phyloP scores from a whole-genome alignment of 2,888 invertebrate genomes.

The Schizotus pectinicornis region DNA sequence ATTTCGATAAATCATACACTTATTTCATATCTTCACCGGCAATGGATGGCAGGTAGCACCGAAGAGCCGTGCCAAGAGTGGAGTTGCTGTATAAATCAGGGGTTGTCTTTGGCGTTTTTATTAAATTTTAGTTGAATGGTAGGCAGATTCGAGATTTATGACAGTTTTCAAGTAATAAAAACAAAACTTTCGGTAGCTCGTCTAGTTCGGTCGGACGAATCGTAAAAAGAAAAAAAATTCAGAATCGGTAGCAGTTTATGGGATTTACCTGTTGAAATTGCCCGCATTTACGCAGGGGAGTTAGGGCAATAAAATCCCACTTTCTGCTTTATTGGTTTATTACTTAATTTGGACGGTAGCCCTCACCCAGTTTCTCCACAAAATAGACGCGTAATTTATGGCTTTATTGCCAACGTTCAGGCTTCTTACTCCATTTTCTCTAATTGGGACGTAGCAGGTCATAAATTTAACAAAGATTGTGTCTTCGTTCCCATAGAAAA shows the following conservation, averaged over 20 bases:
- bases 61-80: conserved; percentile 18
- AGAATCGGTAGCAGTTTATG: conserved; percentile 26
- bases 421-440: background rate
- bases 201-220: conserved; percentile 15
- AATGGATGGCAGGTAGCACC: conserved; percentile 10
- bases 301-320: conserved; percentile 24
- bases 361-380: conserved; percentile 23
- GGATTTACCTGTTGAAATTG: conserved; percentile 25
- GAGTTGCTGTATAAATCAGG: conserved; percentile 47
- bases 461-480: too few species aligned
- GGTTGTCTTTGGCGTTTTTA: conserved; percentile 34
- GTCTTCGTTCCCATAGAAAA: too few species aligned
- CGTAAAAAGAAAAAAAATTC: conserved; percentile 18
- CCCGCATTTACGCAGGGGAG: conserved; percentile 5
- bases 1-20: conserved; percentile 7
- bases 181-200: conserved; percentile 22
- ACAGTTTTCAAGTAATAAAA: conserved; percentile 32
- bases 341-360: conserved; percentile 33
- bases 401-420: conserved; percentile 15
- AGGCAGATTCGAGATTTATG: conserved; percentile 22
- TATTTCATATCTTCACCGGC: conserved; percentile 18
- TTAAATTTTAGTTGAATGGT: conserved; percentile 31
- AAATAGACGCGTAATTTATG: conserved; percentile 20
- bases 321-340: conserved; percentile 39
- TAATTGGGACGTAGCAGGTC: too few species aligned